Percentiles rank a stretch among this genome's conserved stretches.
phyloP scores from a whole-genome alignment of 2,113 vertebrate species.

The Pelmatolapia mariae region DNA sequence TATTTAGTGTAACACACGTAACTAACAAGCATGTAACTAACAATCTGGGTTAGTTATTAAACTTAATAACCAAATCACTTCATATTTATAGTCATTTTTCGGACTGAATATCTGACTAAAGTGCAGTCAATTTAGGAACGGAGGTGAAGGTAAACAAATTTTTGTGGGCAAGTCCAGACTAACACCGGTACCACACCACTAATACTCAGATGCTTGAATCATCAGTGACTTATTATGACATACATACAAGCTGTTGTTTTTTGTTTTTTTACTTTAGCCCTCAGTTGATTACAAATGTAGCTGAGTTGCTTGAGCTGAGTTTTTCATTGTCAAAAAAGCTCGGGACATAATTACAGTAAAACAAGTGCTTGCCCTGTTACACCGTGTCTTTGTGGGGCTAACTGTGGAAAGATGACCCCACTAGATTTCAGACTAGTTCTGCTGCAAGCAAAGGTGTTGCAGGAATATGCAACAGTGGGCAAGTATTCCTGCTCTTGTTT shows the following conservation, averaged over 20 bases:
- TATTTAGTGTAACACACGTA: neutral
- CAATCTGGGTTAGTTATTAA: too few relatives aligned
- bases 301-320: neutral
- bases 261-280: neutral
- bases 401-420: neutral
- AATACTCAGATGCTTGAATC: accelerated
- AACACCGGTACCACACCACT: neutral
- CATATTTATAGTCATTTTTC: neutral
- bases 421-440: neutral
- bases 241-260: neutral
- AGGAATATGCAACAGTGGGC: neutral
- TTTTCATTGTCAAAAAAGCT: neutral
- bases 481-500: neutral
- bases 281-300: neutral
- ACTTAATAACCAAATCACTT: too few relatives aligned
- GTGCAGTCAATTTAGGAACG: neutral
- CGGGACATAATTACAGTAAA: neutral
- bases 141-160: accelerated
- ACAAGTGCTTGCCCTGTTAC: neutral
- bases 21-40: too few relatives aligned
- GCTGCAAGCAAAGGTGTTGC: neutral
- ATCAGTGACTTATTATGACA: neutral
- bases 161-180: neutral
- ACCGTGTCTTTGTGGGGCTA: neutral
- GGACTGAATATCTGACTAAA: neutral